Evolutionary conservation across 64 coral and sea anemone species (phyloP), one percentile per base, ranked within the genome.

Genomic region (Pocillopora damicornis): DNA sequence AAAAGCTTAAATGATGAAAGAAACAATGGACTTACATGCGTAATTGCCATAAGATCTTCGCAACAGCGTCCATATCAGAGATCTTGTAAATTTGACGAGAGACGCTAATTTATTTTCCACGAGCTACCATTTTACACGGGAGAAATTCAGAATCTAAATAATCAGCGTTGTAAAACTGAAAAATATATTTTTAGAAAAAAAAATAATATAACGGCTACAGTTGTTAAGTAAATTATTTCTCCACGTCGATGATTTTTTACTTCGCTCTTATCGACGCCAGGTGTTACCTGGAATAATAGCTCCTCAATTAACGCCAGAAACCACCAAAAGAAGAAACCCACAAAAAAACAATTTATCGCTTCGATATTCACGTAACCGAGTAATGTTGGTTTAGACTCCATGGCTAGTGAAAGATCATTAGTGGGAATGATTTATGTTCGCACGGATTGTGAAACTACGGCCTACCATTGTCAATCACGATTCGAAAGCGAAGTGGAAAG

Each of bases 261-360:
- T 59, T 18, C 30, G 36, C 35, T 68, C 30, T 85, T 71, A 85
- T 73, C 65, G 22, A 22, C 4, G 18, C 64, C 81, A 85, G 81
- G 81, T 85, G 81, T 85, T 85, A 45, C 37, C 4, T 58, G 36
- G 65, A 85, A 85, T 73, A 85, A 85, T 83, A 83, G 35, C 63
- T 73, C 81, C 35, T 56, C 58, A 85, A 85, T 85, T 85, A 45
- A 22, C 17, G 35, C 35, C 20, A 51, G 63, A 83, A 81, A 78
- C 59, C 59, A 63, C 79, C 11, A 63, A 25, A 68, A 83, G 63
- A 45, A 17, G 79, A 69, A 64, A 35, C 79, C 22, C 56, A 79
- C 77, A 79, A 79, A 51, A 30, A 51, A 79, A 79, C 58, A 79
- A 79, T 79, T 79, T 34, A 61, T 34, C 17, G 56, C 38, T 17